Evolutionary conservation across 2,888 invertebrate species (phyloP).

Genomic region (Nomada lathburiana): DNA sequence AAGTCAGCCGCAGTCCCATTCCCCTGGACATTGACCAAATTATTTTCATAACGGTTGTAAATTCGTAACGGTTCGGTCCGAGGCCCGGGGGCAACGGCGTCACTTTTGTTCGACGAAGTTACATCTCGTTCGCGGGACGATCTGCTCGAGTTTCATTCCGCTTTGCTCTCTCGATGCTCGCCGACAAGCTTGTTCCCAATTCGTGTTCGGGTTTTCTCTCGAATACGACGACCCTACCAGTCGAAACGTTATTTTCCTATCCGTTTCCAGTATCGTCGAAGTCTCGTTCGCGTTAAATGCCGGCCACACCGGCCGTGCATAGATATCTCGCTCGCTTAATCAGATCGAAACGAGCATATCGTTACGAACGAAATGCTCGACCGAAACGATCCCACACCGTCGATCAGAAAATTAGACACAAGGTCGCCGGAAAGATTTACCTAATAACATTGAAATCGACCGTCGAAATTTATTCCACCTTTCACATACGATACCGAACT

Average conservation of each 20-base stretch:
- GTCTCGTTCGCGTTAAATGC: too few relatives aligned
- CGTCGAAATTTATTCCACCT: too few relatives aligned
- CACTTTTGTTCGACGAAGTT: slow-evolving; percentile 9
- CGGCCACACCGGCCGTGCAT: too few relatives aligned
- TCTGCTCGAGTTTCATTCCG: slow-evolving; percentile 39
- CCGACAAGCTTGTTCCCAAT: slow-evolving; percentile 30
- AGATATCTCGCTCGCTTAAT: too few relatives aligned
- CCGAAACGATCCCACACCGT: too few relatives aligned
- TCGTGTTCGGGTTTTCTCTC: slow-evolving; percentile 18
- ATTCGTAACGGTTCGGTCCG: slow-evolving; percentile 38
- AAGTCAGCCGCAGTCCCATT: neutral
- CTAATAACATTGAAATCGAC: too few relatives aligned
- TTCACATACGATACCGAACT: too few relatives aligned
- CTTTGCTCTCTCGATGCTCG: neutral
- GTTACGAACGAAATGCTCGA: too few relatives aligned
- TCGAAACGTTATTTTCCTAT: neutral
- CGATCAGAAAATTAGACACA: too few relatives aligned
- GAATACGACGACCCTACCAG: neutral
- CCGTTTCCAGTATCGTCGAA: too few relatives aligned
- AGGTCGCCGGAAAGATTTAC: too few relatives aligned
- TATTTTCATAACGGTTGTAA: slow-evolving; percentile 48
- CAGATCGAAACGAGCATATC: too few relatives aligned
- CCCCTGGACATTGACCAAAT: slow-evolving; percentile 7
- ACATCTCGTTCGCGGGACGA: slow-evolving; percentile 14
- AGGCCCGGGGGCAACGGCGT: slow-evolving; percentile 3